Percentiles rank a stretch among this genome's conserved stretches.
These are phyloP conservation scores for Phenganax marumi DNA, from an alignment of 92 coral and sea anemone species.

Conservation along the genomic window DNA sequence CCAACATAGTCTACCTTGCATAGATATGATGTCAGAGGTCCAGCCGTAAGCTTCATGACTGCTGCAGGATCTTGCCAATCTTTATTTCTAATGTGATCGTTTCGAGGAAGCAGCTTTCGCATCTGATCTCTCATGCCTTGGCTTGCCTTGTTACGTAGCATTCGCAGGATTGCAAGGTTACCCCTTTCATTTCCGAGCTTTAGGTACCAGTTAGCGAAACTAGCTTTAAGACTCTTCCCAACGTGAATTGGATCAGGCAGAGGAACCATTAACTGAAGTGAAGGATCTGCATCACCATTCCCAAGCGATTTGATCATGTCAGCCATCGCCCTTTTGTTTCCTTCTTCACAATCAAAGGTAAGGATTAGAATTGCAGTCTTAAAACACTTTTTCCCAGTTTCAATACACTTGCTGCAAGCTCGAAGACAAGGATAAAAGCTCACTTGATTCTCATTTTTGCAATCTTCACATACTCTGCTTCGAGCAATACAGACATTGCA, in stretches of 20 bases:
- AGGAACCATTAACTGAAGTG: conserved; percentile 27
- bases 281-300: conserved; percentile 38
- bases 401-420: conserved; percentile 38
- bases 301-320: conserved; percentile 23
- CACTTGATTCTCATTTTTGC: conserved; percentile 38
- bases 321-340: too few species aligned
- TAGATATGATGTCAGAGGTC: conserved; percentile 51
- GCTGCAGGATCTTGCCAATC: conserved; percentile 71
- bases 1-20: conserved; percentile 55
- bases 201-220: conserved; percentile 31
- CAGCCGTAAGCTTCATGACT: conserved; percentile 47
- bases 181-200: conserved; percentile 21
- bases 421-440: conserved; percentile 46
- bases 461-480: conserved; percentile 34
- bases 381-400: conserved; percentile 38
- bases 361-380: conserved; percentile 28
- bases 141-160: conserved; percentile 45
- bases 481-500: conserved; percentile 25
- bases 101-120: conserved; percentile 39
- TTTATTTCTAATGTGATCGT: conserved; percentile 59
- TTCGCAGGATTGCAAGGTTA: conserved; percentile 40
- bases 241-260: conserved; percentile 51
- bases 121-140: conserved; percentile 38
- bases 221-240: conserved; percentile 46
- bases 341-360: conserved; percentile 48